Evolutionary conservation across 2,113 vertebrate species (phyloP).

Genomic region (Rhynchopsitta pachyrhyncha): DNA sequence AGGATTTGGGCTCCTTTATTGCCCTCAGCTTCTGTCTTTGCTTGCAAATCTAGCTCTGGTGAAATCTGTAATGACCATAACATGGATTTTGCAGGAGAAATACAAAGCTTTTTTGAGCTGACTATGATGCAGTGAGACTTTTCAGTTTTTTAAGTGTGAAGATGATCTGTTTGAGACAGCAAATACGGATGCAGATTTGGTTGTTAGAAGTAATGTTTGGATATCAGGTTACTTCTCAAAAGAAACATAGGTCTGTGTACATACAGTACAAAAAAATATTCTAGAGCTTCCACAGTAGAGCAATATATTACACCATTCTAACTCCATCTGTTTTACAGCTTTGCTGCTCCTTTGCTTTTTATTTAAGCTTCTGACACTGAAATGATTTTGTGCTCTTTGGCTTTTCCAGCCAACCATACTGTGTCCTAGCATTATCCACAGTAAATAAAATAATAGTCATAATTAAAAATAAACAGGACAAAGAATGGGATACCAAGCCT

Average conservation of each 20-base stretch:
- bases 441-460: slow-evolving; percentile 46
- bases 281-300: not conserved
- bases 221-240: not conserved
- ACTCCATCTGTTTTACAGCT: not conserved
- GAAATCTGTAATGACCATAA: not conserved
- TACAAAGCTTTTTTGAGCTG: not conserved
- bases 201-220: not conserved
- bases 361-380: not conserved
- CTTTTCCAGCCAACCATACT: slow-evolving; percentile 3
- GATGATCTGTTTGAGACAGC: not conserved
- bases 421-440: not conserved
- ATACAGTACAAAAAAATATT: not conserved
- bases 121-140: not conserved
- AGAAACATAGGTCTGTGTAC: not conserved
- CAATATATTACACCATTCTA: not conserved
- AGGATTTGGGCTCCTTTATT: not conserved
- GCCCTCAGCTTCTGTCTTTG: not conserved
- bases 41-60: not conserved
- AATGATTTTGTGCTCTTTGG: not conserved
- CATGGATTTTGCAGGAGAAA: not conserved
- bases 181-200: not conserved
- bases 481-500: not conserved
- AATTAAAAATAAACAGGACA: slow-evolving; percentile 64
- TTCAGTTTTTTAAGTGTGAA: not conserved
- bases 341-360: not conserved